These are phyloP conservation scores for Peromyscus attwateri DNA, from an alignment of 2,797 vertebrate species.

Conservation along the genomic window DNA sequence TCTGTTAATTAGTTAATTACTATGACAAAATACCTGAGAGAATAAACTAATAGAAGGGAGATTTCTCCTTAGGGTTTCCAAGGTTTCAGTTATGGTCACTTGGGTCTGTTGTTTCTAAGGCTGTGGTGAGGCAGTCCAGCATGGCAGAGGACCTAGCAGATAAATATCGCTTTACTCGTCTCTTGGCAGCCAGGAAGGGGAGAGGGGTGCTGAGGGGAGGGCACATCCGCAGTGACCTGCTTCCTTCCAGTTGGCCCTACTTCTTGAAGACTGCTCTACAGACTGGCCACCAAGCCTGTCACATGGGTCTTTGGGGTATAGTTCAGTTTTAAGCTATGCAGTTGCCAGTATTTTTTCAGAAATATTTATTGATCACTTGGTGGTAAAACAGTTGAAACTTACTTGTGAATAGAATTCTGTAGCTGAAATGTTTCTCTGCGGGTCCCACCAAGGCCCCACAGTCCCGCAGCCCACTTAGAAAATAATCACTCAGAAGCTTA, in stretches of 20 bases:
- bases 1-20: background rate
- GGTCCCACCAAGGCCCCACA: too few species aligned
- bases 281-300: background rate
- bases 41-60: background rate
- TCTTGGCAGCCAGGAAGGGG: background rate
- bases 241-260: background rate
- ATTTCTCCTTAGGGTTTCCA: background rate
- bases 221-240: too few species aligned
- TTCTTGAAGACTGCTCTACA: background rate
- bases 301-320: background rate
- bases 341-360: conserved; percentile 46
- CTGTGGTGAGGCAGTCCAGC: background rate
- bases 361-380: conserved; percentile 53
- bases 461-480: too few species aligned
- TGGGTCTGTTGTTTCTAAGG: background rate
- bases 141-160: background rate
- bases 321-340: background rate
- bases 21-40: background rate
- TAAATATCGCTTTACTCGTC: background rate
- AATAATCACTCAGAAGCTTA: too few species aligned
- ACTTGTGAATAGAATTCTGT: background rate
- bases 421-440: too few species aligned
- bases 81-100: background rate
- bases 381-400: conserved; percentile 29
- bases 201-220: background rate